Evolutionary conservation across 2,113 vertebrate genomes (phyloP), one percentile per base, ranked within the genome.

Genomic region (Heliornis fulica): DNA sequence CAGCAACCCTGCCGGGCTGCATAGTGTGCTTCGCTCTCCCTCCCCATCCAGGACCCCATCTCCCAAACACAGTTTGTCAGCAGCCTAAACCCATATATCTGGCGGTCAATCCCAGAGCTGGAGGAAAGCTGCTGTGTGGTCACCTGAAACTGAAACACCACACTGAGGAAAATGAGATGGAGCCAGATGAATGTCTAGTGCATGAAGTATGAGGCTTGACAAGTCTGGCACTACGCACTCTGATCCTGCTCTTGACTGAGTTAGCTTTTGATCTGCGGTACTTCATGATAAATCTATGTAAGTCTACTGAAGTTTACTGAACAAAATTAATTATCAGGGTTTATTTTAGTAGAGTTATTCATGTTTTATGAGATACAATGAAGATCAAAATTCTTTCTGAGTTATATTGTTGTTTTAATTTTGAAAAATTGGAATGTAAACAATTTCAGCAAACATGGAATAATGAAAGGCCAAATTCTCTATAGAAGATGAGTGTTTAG

Each of bases 71-170:
- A 15, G 22, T 64, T 75, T 64, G 28, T 54, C 16, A 6, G 48
- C 65, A 43, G 23, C 29, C 45, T 74, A 14, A 91, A 74, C 72
- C 66, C 26, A 10, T 12, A 9, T 31, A 45, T 63, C 95, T 76
- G 57, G 40, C 78, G 53, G 9, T 89, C 78, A 53, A 57, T 93
- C 23, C 38, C 2, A 3, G 82, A 46, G 75, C 65, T 83, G 57
- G n/a, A 79, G 40, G 40, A 78, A 79, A 88, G 90, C 57, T 95
- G 75, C 61, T 91, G 77, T 94, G 78, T 90, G 84, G 92, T 93
- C 3, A 1, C 65, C 57, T 60, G 65, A 78, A 69, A 76, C 54
- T 83, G 50, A 87, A 86, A 64, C 45, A 77, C 40, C 53, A 64
- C 70, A 45, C 48, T 9, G 76, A 82, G 45, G 85, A 72, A 40